Evolutionary conservation across 2,113 vertebrate species (phyloP).

Genomic region (Gorsachius goisagi): DNA sequence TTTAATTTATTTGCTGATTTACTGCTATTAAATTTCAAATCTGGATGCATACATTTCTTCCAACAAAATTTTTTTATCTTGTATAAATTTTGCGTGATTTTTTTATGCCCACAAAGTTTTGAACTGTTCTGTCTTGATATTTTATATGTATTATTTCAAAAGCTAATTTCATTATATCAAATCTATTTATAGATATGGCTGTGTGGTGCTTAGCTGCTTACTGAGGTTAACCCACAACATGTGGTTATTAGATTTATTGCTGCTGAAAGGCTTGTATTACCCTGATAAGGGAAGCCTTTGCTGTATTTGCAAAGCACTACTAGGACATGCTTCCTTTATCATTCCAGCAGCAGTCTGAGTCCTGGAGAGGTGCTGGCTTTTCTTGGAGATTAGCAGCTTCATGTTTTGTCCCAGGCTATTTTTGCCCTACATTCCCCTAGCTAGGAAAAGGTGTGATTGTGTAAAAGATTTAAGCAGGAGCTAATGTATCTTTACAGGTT

Average conservation of each 20-base stretch:
- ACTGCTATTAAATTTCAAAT: neutral
- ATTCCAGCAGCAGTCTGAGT: neutral
- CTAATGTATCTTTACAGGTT: neutral
- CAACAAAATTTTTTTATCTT: neutral
- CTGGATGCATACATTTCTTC: neutral
- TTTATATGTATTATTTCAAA: neutral
- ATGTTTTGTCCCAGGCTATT: neutral
- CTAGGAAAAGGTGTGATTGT: neutral
- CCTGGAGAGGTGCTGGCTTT: neutral
- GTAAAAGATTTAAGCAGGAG: neutral
- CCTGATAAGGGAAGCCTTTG: neutral
- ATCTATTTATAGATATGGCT: neutral
- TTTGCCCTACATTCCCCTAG: neutral
- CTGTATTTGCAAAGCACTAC: neutral
- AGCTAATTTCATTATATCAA: neutral
- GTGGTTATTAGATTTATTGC: neutral
- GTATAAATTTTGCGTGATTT: fast-evolving
- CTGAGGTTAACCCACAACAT: neutral
- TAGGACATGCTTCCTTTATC: neutral
- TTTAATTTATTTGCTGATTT: neutral
- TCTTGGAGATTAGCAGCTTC: neutral
- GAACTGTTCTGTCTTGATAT: neutral
- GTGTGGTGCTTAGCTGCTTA: neutral
- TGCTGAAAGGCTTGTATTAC: neutral
- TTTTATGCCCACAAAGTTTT: neutral